A percentile compares a stretch with the other conserved stretches of the same genome.
Conservation (phyloP, 2,797 vertebrate species). For the Staurois parvus region DNA sequence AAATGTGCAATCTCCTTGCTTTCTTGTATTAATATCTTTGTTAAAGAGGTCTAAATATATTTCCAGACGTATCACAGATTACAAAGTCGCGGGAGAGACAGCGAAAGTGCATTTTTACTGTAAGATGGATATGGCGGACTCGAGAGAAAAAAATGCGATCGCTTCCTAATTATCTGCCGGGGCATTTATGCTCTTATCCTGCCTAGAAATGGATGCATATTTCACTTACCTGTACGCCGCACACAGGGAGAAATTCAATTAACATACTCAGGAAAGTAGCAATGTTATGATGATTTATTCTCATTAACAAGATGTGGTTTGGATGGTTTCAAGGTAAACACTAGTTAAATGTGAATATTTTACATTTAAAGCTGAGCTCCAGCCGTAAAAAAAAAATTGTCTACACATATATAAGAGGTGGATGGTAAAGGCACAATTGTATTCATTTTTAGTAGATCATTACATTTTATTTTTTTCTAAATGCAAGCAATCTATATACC, state of each 20-base stretch:
- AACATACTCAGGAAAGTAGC: conserved; percentile 7
- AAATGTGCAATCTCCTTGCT: conserved; percentile 52
- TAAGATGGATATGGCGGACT: conserved; percentile 26
- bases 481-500: too few species aligned
- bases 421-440: too few species aligned
- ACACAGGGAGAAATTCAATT: conserved; percentile 33
- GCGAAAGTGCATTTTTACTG: conserved; percentile 38
- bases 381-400: too few species aligned
- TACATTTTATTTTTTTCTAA: too few species aligned
- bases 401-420: too few species aligned
- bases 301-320: conserved; percentile 1
- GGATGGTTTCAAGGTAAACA: not conserved
- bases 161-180: conserved; percentile 42
- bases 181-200: conserved; percentile 25
- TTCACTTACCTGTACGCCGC: conserved; percentile 42
- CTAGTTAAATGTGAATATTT: too few species aligned
- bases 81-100: conserved; percentile 26
- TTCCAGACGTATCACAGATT: conserved; percentile 38
- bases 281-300: conserved; percentile 15
- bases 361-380: too few species aligned
- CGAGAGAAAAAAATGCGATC: conserved; percentile 33
- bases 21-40: conserved; percentile 51
- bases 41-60: conserved; percentile 50
- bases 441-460: too few species aligned
- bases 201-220: conserved; percentile 31